These are phyloP conservation scores for Leptinotarsa texana DNA, from an alignment of 1,140 invertebrate genomes.

Conservation along the genomic window DNA sequence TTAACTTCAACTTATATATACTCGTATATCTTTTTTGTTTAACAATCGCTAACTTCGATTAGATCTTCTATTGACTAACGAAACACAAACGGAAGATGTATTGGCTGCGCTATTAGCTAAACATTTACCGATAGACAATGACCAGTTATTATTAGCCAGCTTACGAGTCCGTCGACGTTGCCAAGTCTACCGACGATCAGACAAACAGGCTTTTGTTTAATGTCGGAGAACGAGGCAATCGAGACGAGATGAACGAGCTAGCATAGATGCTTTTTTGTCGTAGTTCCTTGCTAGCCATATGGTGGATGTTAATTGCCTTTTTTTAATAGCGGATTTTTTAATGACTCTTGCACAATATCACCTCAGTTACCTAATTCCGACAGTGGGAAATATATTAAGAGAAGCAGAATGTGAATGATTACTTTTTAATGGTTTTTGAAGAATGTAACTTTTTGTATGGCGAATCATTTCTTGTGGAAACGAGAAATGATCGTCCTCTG, in stretches of 20 bases:
- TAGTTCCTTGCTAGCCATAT: not conserved
- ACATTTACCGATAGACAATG: not conserved
- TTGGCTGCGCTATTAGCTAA: not conserved
- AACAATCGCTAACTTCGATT: not conserved
- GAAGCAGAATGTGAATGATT: not conserved
- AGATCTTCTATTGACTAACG: not conserved
- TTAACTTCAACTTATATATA: too few relatives aligned
- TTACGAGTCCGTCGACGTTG: not conserved
- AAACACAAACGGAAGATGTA: not conserved
- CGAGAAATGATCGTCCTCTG: too few relatives aligned
- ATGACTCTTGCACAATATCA: not conserved
- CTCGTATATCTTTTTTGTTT: not conserved
- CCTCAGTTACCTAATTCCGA: not conserved
- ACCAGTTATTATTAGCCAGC: slow-evolving; percentile 2
- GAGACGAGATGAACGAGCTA: not conserved
- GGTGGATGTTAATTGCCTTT: not conserved
- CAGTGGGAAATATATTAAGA: not conserved
- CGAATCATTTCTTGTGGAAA: not conserved
- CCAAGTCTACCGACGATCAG: not conserved
- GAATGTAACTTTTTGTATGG: not conserved
- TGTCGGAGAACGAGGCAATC: not conserved
- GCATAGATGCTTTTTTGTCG: not conserved
- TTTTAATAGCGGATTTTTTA: not conserved
- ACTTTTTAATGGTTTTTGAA: not conserved
- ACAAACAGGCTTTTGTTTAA: slow-evolving; percentile 2